Evolutionary conservation across 1,140 invertebrate genomes (phyloP).

Genomic region (Tetragonula clypearis): DNA sequence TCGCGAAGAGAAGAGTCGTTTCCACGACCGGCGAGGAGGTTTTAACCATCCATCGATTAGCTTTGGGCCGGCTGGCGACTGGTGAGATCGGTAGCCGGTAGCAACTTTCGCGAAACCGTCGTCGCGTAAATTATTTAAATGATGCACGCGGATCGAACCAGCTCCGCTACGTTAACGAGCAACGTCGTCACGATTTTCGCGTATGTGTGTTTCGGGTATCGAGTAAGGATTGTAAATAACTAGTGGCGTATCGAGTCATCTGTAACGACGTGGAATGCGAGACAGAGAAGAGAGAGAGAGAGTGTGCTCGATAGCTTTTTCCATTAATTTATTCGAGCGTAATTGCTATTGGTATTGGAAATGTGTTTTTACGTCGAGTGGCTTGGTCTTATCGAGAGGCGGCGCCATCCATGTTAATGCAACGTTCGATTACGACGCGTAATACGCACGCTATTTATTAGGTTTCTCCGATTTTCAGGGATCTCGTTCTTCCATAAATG

Average conservation of each 20-base stretch:
- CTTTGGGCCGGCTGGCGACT: not conserved
- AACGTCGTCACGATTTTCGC: not conserved
- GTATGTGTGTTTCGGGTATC: not conserved
- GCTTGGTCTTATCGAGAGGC: not conserved
- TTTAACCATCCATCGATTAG: slow-evolving; percentile 11
- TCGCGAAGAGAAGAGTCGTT: no score
- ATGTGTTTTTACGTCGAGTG: not conserved
- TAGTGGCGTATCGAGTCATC: not conserved
- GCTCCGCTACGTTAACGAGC: not conserved
- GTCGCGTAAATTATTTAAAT: slow-evolving; percentile 23
- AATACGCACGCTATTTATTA: not conserved
- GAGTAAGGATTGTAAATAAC: not conserved
- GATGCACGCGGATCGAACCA: not conserved
- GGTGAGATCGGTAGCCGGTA: not conserved
- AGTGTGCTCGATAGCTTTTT: not conserved
- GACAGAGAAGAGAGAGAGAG: not conserved
- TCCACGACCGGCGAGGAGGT: not conserved
- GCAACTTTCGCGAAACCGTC: not conserved
- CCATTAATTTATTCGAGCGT: not conserved
- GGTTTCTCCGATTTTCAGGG: no score
- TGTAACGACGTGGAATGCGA: not conserved
- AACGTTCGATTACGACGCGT: not conserved
- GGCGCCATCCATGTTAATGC: not conserved
- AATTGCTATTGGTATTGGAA: not conserved
- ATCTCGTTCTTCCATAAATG: no score